Conservation (phyloP, 2,797 vertebrate species). For the Nothura maculosa region DNA sequence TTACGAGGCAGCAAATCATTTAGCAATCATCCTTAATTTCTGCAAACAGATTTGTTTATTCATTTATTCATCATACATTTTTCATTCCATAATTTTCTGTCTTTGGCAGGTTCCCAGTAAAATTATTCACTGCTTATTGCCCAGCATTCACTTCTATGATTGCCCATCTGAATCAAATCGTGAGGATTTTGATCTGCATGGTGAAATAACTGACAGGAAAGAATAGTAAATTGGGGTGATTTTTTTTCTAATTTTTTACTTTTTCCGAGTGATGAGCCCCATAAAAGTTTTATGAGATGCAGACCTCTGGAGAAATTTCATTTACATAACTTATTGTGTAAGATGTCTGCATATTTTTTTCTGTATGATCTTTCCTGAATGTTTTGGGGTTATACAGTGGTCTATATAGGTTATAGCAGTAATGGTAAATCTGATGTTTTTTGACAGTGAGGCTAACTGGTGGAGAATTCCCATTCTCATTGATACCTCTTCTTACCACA, state of each 20-base stretch:
- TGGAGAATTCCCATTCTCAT: neutral
- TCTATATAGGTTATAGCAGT: neutral
- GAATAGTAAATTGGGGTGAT: neutral
- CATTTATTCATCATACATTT: slow-evolving; percentile 16
- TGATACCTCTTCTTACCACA: neutral
- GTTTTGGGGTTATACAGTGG: neutral
- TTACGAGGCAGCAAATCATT: neutral
- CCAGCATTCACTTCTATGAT: neutral
- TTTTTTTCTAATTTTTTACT: neutral
- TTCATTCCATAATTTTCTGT: neutral
- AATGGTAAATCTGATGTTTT: neutral
- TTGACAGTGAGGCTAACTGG: neutral
- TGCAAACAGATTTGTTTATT: slow-evolving; percentile 39
- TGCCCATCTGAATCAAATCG: neutral
- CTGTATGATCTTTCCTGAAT: neutral
- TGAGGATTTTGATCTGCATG: neutral
- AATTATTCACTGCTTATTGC: neutral
- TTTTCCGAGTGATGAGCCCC: neutral
- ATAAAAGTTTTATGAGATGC: neutral
- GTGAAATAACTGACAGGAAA: neutral
- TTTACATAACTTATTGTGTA: neutral
- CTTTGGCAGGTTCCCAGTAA: neutral
- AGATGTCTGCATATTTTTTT: neutral
- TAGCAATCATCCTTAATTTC: slow-evolving; percentile 3
- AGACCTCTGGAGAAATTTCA: neutral